These are phyloP conservation scores for Ooceraea biroi DNA, from an alignment of 1,140 invertebrate species.

Conservation along the genomic window DNA sequence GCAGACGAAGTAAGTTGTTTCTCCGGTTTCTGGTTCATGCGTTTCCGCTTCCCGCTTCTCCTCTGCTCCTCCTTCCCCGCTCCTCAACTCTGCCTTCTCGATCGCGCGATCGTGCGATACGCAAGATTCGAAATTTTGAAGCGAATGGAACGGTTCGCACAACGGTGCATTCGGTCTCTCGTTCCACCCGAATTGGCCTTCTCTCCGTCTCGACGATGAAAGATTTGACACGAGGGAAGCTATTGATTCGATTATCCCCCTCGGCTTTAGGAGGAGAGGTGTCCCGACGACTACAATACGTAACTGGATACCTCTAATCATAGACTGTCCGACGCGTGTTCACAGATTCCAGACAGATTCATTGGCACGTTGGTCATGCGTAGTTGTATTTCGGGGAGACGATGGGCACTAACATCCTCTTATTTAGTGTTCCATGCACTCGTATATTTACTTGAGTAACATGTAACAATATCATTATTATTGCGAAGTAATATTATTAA, in stretches of 20 bases:
- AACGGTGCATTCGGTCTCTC: not conserved
- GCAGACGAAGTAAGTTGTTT: slow-evolving; percentile 32
- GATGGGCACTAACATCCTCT: not conserved
- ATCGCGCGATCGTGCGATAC: slow-evolving; percentile 30
- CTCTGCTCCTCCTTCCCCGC: not conserved
- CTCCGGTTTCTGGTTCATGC: not conserved
- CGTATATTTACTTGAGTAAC: too few species aligned
- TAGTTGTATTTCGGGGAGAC: not conserved
- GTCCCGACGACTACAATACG: slow-evolving; percentile 33
- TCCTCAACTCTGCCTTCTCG: not conserved
- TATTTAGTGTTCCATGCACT: not conserved
- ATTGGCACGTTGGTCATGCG: not conserved
- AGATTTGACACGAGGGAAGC: not conserved
- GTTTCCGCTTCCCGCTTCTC: slow-evolving; percentile 24
- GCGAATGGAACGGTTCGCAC: not conserved
- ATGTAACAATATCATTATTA: too few species aligned
- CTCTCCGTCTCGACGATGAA: not conserved
- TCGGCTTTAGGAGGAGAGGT: not conserved
- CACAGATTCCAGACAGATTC: slow-evolving; percentile 18
- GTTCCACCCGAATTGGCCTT: not conserved
- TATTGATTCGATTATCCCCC: slow-evolving; percentile 39
- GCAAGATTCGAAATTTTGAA: not conserved
- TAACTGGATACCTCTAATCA: slow-evolving; percentile 17
- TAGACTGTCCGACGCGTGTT: slow-evolving; percentile 10
- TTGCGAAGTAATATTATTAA: too few species aligned